These are phyloP conservation scores for Agrotis ipsilon DNA, from an alignment of 2,888 invertebrate species.

Conservation along the genomic window DNA sequence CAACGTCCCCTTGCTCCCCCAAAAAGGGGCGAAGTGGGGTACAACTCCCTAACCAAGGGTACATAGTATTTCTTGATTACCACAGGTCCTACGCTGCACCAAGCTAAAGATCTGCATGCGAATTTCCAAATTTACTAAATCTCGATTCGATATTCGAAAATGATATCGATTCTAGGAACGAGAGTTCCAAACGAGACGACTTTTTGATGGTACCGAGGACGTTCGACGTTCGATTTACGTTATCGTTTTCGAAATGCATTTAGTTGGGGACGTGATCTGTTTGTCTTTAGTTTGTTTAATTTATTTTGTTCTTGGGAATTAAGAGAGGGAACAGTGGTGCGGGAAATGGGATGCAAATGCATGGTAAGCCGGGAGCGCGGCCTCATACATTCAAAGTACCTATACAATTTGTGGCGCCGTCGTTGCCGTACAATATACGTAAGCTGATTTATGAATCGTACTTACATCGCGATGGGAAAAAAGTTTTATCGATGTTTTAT, in stretches of 20 bases:
- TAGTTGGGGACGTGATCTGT: constrained; percentile 75
- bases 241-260: constrained; percentile 76
- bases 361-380: constrained; percentile 32
- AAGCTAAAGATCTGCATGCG: constrained; percentile 83
- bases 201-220: constrained; percentile 75
- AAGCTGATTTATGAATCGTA: constrained; percentile 14
- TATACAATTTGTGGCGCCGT: constrained; percentile 56
- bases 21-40: constrained; percentile 62
- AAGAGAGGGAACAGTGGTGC: constrained; percentile 33
- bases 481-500: constrained; percentile 50
- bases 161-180: constrained; percentile 76
- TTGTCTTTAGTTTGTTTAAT: constrained; percentile 65
- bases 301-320: constrained; percentile 60
- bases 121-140: constrained; percentile 85
- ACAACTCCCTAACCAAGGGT: constrained; percentile 65
- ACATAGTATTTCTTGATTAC: constrained; percentile 75
- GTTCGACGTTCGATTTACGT: constrained; percentile 75
- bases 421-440: constrained; percentile 31
- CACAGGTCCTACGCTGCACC: constrained; percentile 76
- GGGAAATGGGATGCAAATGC: constrained; percentile 59
- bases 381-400: constrained; percentile 61
- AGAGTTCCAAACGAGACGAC: constrained; percentile 76
- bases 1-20: constrained; percentile 63
- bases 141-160: constrained; percentile 80
- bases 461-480: constrained; percentile 40